Base-by-base conservation (phyloP, 2,888 invertebrate species). In the Pseudococcus longispinus region DNA sequence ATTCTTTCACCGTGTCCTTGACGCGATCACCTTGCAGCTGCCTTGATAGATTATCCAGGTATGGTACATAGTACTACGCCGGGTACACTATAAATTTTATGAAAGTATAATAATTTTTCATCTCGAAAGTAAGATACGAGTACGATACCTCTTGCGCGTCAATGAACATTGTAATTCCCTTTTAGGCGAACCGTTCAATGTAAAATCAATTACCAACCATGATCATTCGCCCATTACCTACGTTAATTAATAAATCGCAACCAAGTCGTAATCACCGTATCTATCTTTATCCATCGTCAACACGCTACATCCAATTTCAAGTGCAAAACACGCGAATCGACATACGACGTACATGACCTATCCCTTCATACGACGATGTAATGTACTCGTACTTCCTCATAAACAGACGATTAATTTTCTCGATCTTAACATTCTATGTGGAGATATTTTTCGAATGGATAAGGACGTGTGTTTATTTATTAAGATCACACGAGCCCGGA, bases 81-180 rank as follows among this genome's bases (percentile, higher is more conserved):
- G 70, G 9, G 29, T 26, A 29, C 2, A 32, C 6, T 74, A 32
- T 32, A 74, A 32, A 32, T 74, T 74, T 74, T 37, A 80, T 20
- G 77, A 80, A 80, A 80, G 77, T 80, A 70, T 23, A 18, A 60
- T 23, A 32, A 74, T 42, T 80, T 80, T 80, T 80, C 77, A 80
- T 80, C 70, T 70, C 20, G 77, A 80, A 80, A 80, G 77, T 23
- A 37, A n/a, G n/a, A n/a, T n/a, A n/a, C n/a, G n/a, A n/a, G n/a
- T 37, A 37, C 37, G 37, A 37, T 37, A 42, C 8, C 29, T 29
- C 29, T 29, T 70, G 26, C 77, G 42, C 42, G 37, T 42, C 70
- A 80, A 42, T 80, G 77, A 80, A 80, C 23, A 42, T 80, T 80
- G 37, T 42, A 42, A 80, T 80, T 80, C 77, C 37, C 42, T 80